Evolutionary conservation across 2,797 vertebrate genomes (phyloP).

Genomic region (Leontopithecus rosalia): DNA sequence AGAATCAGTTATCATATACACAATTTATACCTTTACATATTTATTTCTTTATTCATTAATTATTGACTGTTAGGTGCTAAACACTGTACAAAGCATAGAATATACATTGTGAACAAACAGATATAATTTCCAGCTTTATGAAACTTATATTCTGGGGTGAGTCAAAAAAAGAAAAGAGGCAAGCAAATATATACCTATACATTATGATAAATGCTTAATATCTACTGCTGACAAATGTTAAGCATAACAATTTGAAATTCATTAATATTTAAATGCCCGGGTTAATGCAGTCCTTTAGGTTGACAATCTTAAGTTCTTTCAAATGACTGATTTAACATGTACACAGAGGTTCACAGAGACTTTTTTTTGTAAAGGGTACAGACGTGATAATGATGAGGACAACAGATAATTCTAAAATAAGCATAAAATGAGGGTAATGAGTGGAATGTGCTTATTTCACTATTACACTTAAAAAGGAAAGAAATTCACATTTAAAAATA

Average conservation of each 20-base stretch:
- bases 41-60: neutral
- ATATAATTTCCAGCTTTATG: neutral
- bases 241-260: conserved; percentile 3
- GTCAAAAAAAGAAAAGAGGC: conserved; percentile 22
- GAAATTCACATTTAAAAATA: conserved; percentile 78
- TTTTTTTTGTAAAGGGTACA: conserved; percentile 65
- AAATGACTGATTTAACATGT: conserved; percentile 6
- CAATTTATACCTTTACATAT: neutral
- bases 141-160: neutral
- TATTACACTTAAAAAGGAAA: conserved; percentile 66
- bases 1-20: neutral
- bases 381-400: conserved; percentile 71
- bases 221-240: conserved; percentile 7
- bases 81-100: neutral
- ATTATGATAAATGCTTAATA: neutral
- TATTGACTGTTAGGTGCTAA: neutral
- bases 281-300: neutral
- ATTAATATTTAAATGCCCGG: neutral
- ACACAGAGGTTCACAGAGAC: conserved; percentile 32
- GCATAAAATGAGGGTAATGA: conserved; percentile 70
- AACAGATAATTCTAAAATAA: conserved; percentile 78
- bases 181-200: conserved; percentile 6
- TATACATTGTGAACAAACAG: neutral
- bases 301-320: neutral
- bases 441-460: conserved; percentile 69